Conservation (phyloP, 2,113 vertebrate genomes). For the Eonycteris spelaea region DNA sequence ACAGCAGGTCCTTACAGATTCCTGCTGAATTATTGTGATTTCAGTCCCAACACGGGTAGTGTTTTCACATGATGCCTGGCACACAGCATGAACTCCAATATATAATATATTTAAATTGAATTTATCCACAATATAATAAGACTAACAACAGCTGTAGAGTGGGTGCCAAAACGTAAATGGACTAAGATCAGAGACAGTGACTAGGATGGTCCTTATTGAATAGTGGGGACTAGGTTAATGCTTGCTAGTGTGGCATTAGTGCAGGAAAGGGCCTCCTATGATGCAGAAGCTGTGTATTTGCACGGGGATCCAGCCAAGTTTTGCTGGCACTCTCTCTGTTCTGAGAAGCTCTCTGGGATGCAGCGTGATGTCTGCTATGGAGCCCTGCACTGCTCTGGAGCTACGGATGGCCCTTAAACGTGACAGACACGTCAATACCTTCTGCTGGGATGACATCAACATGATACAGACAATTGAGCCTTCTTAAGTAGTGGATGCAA, state of each 20-base stretch:
- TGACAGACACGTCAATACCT: neutral
- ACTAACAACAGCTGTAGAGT: neutral
- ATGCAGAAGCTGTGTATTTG: neutral
- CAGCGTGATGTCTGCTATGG: rapidly evolving
- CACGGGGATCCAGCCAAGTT: neutral
- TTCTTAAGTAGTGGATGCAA: neutral
- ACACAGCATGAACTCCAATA: neutral
- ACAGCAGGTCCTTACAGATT: neutral
- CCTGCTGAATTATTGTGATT: neutral
- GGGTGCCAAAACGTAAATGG: neutral
- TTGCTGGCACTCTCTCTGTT: neutral
- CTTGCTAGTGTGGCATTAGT: neutral
- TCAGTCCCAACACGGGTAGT: neutral
- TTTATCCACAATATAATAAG: neutral
- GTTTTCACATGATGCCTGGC: neutral
- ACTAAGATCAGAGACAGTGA: neutral
- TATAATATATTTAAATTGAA: neutral
- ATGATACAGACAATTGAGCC: neutral
- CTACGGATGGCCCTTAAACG: neutral
- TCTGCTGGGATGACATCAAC: neutral
- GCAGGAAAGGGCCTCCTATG: neutral
- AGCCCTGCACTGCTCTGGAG: neutral
- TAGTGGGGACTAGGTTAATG: neutral
- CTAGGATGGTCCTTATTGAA: neutral
- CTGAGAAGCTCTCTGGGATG: neutral